Base-by-base conservation (phyloP, 2,797 vertebrate species). In the Lacerta viridis region DNA sequence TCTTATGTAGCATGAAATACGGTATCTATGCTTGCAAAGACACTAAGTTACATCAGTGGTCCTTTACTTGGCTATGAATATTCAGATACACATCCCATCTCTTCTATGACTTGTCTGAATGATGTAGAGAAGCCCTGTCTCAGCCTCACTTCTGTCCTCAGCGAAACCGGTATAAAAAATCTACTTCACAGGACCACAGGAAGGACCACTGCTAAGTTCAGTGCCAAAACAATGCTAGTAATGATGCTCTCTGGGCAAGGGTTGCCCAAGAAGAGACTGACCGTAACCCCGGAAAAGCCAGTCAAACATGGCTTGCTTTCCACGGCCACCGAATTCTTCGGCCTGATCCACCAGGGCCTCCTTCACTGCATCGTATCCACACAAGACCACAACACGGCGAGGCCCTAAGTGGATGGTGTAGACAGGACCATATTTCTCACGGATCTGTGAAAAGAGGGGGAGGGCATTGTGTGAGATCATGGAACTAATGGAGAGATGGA, bases 331-430 rank as follows among this genome's bases (percentile, higher is more conserved):
- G 78, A 98, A 97, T 5, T 97, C 96, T 2, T 97, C 96, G 1
- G 90, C 96, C n/a, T 96, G 96, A 83, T 97, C 97, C 88, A 97
- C 93, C 82, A 97, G 90, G 5, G 97, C 97, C 87, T 97, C 97
- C 88, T 96, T 97, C 55, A 97, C 94, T 0, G 93, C 50, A 0
- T 96, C 86, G 1, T 96, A 96, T 0, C 96, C 96, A 0, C 94
- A 93, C 88, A 98, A 93, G 50, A 97, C 92, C 33, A 98, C 90
- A 0, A 81, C 3, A 7, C 95, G 92, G 87, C 95, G 92, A 76
- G 91, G 89, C 17, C 96, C 97, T 90, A 98, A 77, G 85, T 97
- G 92, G 6, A 97, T 0, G 0, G 96, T 97, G 88, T 96, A 95
- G 87, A 98, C 96, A 4, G 97, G 93, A 0, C 97, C 97, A 1